Evolutionary conservation across 2,113 vertebrate species (phyloP).

Genomic region (Tragelaphus buxtoni): DNA sequence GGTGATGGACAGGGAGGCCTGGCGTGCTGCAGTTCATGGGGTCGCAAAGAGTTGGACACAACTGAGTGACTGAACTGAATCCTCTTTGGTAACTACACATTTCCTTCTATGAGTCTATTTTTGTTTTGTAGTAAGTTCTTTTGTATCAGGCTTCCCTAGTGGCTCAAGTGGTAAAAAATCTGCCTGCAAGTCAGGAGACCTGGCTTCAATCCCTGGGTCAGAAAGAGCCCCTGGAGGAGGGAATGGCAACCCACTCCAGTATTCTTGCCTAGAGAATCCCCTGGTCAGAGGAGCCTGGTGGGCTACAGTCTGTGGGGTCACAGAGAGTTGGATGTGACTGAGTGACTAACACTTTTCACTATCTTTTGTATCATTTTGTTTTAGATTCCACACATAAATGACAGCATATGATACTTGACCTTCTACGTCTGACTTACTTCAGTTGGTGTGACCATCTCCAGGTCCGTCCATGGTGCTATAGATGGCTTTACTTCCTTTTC

Average conservation of each 20-base stretch:
- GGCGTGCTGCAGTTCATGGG: no score
- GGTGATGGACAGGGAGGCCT: no score
- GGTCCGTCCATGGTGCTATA: not conserved
- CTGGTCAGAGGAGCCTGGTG: not conserved
- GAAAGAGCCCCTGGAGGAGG: not conserved
- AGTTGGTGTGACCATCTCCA: not conserved
- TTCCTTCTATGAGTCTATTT: not conserved
- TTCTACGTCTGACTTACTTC: rapidly evolving
- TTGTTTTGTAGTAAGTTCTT: not conserved
- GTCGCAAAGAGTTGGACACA: no score
- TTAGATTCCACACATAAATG: not conserved
- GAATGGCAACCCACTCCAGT: not conserved
- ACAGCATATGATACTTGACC: not conserved
- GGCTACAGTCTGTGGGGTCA: not conserved
- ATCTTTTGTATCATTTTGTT: no score
- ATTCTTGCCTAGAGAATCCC: not conserved
- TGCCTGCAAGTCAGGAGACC: not conserved
- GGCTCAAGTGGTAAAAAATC: not conserved
- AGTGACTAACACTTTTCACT: not conserved
- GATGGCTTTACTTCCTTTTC: not conserved
- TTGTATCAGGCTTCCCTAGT: not conserved
- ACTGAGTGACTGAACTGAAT: no score
- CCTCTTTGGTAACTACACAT: not conserved
- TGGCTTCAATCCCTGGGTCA: not conserved
- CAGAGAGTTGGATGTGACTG: not conserved